phyloP scores from a whole-genome alignment of 2,888 invertebrate genomes.

The Isoperla grammatica region DNA sequence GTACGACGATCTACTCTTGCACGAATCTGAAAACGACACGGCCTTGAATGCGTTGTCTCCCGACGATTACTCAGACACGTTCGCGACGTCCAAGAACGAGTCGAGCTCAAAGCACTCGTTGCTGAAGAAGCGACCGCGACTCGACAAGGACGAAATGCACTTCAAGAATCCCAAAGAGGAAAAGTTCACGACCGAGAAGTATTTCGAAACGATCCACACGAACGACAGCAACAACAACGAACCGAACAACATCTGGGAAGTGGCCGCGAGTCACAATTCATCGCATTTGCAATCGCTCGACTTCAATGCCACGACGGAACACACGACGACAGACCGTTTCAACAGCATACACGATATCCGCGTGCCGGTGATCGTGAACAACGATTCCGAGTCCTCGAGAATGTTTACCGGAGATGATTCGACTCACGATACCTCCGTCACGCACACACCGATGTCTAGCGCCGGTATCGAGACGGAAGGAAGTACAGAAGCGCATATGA shows the following conservation, averaged over 20 bases:
- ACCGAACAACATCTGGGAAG: not conserved
- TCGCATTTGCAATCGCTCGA: not conserved
- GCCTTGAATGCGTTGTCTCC: not conserved
- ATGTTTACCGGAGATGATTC: not conserved
- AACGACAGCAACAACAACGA: not conserved
- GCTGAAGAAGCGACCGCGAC: constrained; percentile 44
- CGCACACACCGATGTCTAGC: too few relatives aligned
- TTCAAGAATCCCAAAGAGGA: constrained; percentile 44
- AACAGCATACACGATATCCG: not conserved
- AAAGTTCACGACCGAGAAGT: not conserved
- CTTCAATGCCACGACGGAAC: too few relatives aligned
- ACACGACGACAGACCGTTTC: too few relatives aligned
- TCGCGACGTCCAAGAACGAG: constrained; percentile 34
- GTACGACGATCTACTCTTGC: not conserved
- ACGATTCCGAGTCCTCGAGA: not conserved
- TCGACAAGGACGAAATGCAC: constrained; percentile 50
- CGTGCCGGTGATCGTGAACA: not conserved
- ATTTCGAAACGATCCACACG: too few relatives aligned
- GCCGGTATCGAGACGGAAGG: too few relatives aligned
- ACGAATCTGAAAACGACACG: constrained; percentile 1
- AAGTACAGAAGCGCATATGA: too few relatives aligned
- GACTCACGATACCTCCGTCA: too few relatives aligned
- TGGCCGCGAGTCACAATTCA: not conserved
- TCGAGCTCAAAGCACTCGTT: constrained; percentile 25
- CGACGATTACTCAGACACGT: not conserved